These are phyloP conservation scores for Symphodus melops DNA, from an alignment of 2,113 vertebrate species.

Conservation along the genomic window DNA sequence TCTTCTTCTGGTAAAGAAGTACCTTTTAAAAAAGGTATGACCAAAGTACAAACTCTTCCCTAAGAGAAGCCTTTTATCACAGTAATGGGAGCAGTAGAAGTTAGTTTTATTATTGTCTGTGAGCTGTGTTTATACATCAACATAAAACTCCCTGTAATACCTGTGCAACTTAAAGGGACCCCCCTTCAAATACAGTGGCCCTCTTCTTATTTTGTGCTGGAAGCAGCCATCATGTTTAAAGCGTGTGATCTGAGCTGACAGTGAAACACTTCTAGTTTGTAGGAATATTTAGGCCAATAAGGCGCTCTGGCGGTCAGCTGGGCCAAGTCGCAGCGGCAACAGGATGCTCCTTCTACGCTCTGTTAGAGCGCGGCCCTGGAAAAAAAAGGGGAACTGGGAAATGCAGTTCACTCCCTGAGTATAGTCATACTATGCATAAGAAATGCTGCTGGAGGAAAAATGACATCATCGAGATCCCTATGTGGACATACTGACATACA, in stretches of 20 bases:
- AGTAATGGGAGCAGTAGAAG: no score
- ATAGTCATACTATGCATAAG: background rate
- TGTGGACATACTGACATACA: constrained; percentile 13
- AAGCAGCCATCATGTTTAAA: constrained; percentile 60
- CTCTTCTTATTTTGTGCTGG: constrained; percentile 1
- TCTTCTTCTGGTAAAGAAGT: no score
- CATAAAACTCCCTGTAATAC: background rate
- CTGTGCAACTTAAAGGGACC: constrained; percentile 28
- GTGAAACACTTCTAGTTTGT: constrained; percentile 70
- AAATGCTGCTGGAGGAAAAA: constrained; percentile 28
- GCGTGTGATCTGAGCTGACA: constrained; percentile 76
- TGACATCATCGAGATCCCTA: constrained; percentile 51
- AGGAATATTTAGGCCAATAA: constrained; percentile 76
- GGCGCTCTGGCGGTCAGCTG: constrained; percentile 53
- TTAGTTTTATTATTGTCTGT: no score
- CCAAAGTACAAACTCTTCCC: no score
- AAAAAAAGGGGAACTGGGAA: constrained; percentile 5
- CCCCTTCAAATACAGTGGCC: constrained; percentile 21
- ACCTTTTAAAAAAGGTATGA: no score
- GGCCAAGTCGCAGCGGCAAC: constrained; percentile 56
- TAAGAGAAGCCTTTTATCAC: no score
- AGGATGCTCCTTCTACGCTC: constrained; percentile 51
- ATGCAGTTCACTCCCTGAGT: constrained; percentile 8
- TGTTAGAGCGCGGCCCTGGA: constrained; percentile 53
- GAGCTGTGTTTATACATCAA: no score